Conservation (phyloP, 2,113 vertebrate species). For the Sphyrna mokarran region DNA sequence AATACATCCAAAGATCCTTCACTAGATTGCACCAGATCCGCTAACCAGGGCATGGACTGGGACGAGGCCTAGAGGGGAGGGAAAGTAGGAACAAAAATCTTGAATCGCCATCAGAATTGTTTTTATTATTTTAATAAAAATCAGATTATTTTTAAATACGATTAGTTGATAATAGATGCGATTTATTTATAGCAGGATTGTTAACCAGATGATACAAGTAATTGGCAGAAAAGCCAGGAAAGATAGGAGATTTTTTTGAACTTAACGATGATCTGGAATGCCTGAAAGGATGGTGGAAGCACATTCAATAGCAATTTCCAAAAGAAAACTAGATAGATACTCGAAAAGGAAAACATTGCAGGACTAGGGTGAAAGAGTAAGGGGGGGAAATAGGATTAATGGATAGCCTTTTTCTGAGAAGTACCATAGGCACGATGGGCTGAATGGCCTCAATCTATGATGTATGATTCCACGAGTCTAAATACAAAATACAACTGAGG, state of each 20-base stretch:
- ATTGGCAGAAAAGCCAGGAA: not conserved
- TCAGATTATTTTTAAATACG: not conserved
- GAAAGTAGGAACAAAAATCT: fast-evolving
- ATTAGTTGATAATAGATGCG: not conserved
- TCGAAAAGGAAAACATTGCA: not conserved
- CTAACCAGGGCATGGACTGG: constrained; percentile 97
- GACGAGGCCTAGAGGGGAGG: constrained; percentile 74
- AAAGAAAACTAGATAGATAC: not conserved
- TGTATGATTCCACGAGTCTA: not conserved
- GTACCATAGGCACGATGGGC: not conserved
- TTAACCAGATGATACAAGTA: not conserved
- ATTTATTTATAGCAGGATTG: not conserved
- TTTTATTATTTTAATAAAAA: too few relatives aligned
- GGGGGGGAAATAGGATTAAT: not conserved
- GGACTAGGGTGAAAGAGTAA: not conserved
- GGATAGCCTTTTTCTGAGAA: not conserved
- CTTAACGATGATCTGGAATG: not conserved
- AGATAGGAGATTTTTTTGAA: not conserved
- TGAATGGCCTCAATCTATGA: not conserved
- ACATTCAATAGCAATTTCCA: not conserved
- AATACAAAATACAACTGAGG: not conserved
- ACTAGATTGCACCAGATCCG: constrained; percentile 92
- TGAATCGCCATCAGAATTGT: fast-evolving
- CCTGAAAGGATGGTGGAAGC: not conserved
- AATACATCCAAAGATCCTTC: constrained; percentile 94